Base-by-base conservation (phyloP, 2,888 invertebrate species). In the Ellobium chinense region DNA sequence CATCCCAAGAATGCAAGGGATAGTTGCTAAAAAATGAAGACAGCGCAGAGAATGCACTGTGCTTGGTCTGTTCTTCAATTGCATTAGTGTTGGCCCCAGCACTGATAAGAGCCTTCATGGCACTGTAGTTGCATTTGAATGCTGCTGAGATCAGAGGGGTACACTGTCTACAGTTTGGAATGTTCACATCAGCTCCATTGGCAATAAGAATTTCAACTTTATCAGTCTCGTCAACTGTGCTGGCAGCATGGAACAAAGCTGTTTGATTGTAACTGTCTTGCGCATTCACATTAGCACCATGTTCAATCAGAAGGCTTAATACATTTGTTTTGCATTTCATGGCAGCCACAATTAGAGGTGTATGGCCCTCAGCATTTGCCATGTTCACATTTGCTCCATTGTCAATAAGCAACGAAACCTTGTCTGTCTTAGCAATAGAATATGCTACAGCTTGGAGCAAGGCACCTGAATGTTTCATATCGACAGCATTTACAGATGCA, bases 401-500 rank as follows among this genome's bases (percentile, higher is more conserved):
- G 31, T 70, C 60, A 37, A 78, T 29, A 12, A 78, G 70, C 18
- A 70, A n/a, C 37, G 62, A 60, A 31, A 69, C 60, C 31, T 69
- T 78, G 21, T 78, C 78, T 39, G 34, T 65, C 58, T 46, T 46
- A 70, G 29, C 5, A 31, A 66, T 70, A 7, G 39, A 58, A 31
- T 66, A 34, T 39, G 56, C 39, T 2, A 69, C 39, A 29, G 78
- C 78, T 70, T 70, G 70, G 9, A 39, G 34, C 9, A 78, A 62
- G 21, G 70, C 62, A 39, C 46, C 31, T 14, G 29, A 60, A 36
- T 62, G 70, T 46, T n/a, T 29, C 7, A 29, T 34, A 39, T 78
- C 78, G n/a, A n/a, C 7, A n/a, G 36, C 37, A 69, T 78, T 78
- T 24, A 78, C 78, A 62, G 69, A 34, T 29, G 78, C 78, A 18